These are phyloP conservation scores for Sebastes schlegelii DNA, from an alignment of 2,113 vertebrate species.

Conservation along the genomic window DNA sequence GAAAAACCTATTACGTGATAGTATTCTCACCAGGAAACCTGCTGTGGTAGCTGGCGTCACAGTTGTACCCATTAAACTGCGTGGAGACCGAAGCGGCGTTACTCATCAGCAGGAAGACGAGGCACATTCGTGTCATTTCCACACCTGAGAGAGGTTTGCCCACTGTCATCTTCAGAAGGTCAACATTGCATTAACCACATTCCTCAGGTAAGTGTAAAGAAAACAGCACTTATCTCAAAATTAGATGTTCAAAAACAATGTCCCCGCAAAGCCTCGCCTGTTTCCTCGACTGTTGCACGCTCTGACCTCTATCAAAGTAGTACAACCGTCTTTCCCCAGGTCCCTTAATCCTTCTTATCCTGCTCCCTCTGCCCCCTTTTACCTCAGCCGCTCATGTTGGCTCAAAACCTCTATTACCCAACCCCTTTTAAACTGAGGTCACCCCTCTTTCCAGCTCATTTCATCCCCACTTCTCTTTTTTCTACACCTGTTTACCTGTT, in stretches of 20 bases:
- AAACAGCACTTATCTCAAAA: slow-evolving; percentile 51
- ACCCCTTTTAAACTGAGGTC: slow-evolving; percentile 69
- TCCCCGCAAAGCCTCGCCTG: background rate
- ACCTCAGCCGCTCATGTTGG: slow-evolving; percentile 59
- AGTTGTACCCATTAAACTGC: slow-evolving; percentile 98
- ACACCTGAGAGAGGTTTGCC: slow-evolving; percentile 79
- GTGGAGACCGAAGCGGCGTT: slow-evolving; percentile 85
- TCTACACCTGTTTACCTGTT: slow-evolving; percentile 55
- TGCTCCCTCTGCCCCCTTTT: slow-evolving; percentile 56
- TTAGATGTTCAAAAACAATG: slow-evolving; percentile 53
- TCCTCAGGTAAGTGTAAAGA: slow-evolving; percentile 48
- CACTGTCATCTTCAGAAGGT: slow-evolving; percentile 69
- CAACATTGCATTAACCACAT: slow-evolving; percentile 66
- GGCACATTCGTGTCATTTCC: slow-evolving; percentile 89
- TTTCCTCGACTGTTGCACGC: slow-evolving; percentile 35
- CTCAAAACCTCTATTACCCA: slow-evolving; percentile 49
- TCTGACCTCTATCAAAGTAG: slow-evolving; percentile 70
- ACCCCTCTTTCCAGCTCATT: slow-evolving; percentile 65
- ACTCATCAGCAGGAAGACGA: slow-evolving; percentile 88
- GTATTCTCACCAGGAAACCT: slow-evolving; percentile 94
- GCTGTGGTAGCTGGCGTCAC: slow-evolving; percentile 94
- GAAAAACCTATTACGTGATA: background rate
- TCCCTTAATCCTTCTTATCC: slow-evolving; percentile 67
- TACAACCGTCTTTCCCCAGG: slow-evolving; percentile 55
- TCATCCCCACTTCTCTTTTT: slow-evolving; percentile 43